Conservation (phyloP, 2,888 invertebrate genomes). For the Polia nebulosa region DNA sequence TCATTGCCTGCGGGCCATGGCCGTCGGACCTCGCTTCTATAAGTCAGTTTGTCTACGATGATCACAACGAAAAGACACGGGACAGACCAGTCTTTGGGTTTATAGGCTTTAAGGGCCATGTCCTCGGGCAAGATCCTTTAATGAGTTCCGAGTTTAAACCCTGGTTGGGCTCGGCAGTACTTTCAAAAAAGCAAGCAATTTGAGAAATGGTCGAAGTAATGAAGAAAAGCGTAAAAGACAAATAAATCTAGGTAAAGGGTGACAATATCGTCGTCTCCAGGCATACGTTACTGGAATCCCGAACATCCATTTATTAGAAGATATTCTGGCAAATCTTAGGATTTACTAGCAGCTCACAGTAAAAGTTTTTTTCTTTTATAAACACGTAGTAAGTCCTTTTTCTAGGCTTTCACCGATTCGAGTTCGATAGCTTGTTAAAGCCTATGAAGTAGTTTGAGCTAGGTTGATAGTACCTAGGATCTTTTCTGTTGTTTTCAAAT, state of each 20-base stretch:
- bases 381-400: slow-evolving; percentile 25
- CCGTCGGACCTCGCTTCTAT: background rate
- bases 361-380: slow-evolving; percentile 53
- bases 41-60: background rate
- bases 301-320: slow-evolving; percentile 33
- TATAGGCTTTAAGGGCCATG: background rate
- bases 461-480: background rate
- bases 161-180: background rate
- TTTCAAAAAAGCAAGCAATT: background rate
- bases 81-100: no score
- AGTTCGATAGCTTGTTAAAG: slow-evolving; percentile 6
- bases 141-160: background rate
- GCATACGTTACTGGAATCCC: slow-evolving; percentile 46
- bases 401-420: slow-evolving; percentile 16
- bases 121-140: background rate
- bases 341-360: slow-evolving; percentile 45
- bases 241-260: slow-evolving; percentile 34
- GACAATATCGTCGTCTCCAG: slow-evolving; percentile 36
- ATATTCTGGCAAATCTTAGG: slow-evolving; percentile 36
- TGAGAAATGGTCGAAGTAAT: no score
- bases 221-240: slow-evolving; percentile 7
- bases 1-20: no score
- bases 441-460: slow-evolving; percentile 12
- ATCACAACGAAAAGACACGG: background rate
- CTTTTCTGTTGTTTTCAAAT: background rate